A percentile compares a stretch with the other conserved stretches of the same genome.
Evolutionary conservation across 2,113 vertebrate genomes (phyloP).

Genomic region (Osmerus mordax): DNA sequence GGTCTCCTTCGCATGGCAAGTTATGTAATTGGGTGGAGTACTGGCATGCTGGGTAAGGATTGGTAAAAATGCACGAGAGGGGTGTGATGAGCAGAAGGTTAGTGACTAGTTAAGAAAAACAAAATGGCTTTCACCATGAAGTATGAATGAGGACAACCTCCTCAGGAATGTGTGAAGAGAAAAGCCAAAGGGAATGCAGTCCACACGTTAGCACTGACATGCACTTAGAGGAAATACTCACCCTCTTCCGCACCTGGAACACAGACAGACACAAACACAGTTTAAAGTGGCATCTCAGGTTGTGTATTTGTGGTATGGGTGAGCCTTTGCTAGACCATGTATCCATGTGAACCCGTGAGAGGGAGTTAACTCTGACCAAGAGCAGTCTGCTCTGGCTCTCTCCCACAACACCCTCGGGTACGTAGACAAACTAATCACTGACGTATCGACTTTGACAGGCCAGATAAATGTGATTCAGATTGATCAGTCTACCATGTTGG

Average conservation of each 20-base stretch:
- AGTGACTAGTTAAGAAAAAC: not conserved
- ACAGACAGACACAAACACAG: not conserved
- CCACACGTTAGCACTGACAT: not conserved
- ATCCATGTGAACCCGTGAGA: constrained; percentile 1
- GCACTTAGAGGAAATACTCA: not conserved
- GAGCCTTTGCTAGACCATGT: not conserved
- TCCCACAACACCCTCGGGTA: constrained; percentile 21
- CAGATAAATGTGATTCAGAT: constrained; percentile 51
- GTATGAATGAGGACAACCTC: not conserved
- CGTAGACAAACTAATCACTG: constrained; percentile 33
- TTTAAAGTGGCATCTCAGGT: not conserved
- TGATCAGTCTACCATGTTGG: constrained; percentile 49
- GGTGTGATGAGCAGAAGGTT: not conserved
- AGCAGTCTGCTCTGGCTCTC: constrained; percentile 30
- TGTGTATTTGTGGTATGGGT: not conserved
- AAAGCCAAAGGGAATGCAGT: not conserved
- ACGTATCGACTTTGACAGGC: constrained; percentile 59
- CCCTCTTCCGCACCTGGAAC: constrained; percentile 14
- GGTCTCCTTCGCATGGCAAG: too few relatives aligned
- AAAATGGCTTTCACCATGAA: not conserved
- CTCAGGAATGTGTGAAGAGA: too few relatives aligned
- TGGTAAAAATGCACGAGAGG: too few relatives aligned
- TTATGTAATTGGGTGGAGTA: too few relatives aligned
- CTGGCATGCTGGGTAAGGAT: too few relatives aligned
- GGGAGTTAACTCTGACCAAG: constrained; percentile 4